Conservation (phyloP, 2,113 vertebrate genomes). For the Scalopus aquaticus region DNA sequence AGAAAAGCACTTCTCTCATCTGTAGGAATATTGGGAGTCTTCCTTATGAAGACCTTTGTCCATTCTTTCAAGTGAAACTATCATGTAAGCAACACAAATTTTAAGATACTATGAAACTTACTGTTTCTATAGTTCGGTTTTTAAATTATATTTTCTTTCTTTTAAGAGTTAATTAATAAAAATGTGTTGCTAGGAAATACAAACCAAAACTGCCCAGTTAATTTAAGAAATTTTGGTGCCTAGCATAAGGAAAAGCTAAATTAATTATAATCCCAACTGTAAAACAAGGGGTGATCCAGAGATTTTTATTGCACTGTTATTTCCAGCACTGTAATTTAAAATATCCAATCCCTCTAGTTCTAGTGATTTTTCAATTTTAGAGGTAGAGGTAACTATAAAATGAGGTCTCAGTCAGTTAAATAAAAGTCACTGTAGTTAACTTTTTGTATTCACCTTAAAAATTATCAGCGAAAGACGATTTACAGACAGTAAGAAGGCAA, state of each 20-base stretch:
- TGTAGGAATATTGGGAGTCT: neutral
- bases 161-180: neutral
- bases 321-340: neutral
- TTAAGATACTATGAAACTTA: neutral
- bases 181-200: neutral
- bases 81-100: neutral
- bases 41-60: neutral
- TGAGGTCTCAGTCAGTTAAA: neutral
- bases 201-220: neutral
- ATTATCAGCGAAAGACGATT: neutral
- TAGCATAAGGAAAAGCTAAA: neutral
- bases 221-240: neutral
- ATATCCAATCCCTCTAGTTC: neutral
- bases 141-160: neutral
- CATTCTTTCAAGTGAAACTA: neutral
- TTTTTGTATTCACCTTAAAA: neutral
- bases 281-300: neutral
- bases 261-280: neutral
- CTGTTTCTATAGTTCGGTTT: neutral
- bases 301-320: neutral
- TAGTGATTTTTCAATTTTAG: neutral
- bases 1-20: neutral
- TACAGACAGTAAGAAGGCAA: neutral
- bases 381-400: neutral
- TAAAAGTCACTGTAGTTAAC: neutral